These are phyloP conservation scores for Glaucidium brasilianum DNA, from an alignment of 2,113 vertebrate species.

Conservation along the genomic window DNA sequence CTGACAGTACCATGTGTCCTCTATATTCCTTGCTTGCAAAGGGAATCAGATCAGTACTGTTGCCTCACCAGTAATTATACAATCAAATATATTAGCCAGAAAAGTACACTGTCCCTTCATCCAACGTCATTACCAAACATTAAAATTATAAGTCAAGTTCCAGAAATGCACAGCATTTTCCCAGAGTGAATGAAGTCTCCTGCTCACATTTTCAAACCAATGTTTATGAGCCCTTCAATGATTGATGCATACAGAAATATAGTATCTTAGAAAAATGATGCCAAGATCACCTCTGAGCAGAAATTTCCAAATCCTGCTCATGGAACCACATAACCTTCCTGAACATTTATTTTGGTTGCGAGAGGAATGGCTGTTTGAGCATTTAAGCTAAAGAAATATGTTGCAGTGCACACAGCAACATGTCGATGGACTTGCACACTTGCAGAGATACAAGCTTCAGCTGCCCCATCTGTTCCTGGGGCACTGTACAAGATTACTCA, in stretches of 20 bases:
- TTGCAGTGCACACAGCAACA: background rate
- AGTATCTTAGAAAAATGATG: background rate
- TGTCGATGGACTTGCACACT: background rate
- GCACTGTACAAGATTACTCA: background rate
- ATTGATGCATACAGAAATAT: background rate
- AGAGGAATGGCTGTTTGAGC: background rate
- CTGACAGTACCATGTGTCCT: background rate
- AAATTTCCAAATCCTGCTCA: background rate
- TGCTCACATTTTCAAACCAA: background rate
- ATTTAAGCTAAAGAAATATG: background rate
- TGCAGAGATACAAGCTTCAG: background rate
- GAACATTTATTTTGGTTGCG: background rate
- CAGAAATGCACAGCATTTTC: background rate
- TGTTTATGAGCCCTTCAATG: background rate
- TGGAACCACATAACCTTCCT: background rate
- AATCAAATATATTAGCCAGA: background rate
- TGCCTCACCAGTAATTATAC: background rate
- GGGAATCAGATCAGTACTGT: background rate
- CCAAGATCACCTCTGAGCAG: background rate
- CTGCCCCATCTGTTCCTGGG: background rate
- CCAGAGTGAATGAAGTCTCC: background rate
- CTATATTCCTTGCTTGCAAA: background rate
- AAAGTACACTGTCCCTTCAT: background rate
- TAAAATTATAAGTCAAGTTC: background rate
- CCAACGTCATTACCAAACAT: background rate